phyloP scores from a whole-genome alignment of 2,888 invertebrate species.

The Chrysodeixis includens region DNA sequence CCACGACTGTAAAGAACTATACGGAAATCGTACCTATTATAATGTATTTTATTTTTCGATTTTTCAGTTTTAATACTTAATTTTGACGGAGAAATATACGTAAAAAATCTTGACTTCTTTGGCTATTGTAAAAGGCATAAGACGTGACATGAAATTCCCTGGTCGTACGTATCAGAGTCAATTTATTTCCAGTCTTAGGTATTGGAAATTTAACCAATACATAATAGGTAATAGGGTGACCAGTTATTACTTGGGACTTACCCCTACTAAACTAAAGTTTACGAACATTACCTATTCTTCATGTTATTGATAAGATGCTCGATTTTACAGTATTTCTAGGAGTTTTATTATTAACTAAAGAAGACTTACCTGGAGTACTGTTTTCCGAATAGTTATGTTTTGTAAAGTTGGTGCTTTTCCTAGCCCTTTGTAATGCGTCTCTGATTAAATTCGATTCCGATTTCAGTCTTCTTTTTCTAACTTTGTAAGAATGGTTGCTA shows the following conservation, averaged over 20 bases:
- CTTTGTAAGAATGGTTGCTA: conserved; percentile 79
- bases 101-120: no score
- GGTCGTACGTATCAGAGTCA: background rate
- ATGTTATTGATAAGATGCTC: no score
- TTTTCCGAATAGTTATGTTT: conserved; percentile 67
- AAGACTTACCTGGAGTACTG: conserved; percentile 68
- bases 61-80: no score
- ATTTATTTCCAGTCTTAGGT: background rate
- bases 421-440: conserved; percentile 77
- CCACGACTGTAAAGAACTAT: no score
- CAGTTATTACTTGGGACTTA: background rate
- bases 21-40: no score
- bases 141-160: background rate
- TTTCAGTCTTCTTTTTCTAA: conserved; percentile 78
- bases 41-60: no score
- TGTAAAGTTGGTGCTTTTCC: conserved; percentile 64
- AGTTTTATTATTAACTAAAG: background rate
- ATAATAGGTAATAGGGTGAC: no score
- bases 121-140: no score
- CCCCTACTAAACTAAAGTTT: background rate
- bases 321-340: no score
- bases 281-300: no score
- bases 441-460: conserved; percentile 79
- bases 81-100: no score
- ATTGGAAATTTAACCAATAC: no score